Conservation (phyloP, 2,113 vertebrate species). For the Sigmodon hispidus region DNA sequence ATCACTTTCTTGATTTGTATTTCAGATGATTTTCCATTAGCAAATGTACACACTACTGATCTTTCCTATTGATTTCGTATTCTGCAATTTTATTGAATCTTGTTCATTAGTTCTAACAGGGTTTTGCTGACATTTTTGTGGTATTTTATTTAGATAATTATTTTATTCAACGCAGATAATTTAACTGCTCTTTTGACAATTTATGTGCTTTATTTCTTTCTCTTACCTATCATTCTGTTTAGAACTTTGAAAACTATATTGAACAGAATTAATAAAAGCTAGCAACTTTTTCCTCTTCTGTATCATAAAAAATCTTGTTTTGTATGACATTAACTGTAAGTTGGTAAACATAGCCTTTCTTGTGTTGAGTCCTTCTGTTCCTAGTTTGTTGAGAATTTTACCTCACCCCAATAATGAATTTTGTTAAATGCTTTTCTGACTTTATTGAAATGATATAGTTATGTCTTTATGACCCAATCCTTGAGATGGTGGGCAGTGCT, state of each 20-base stretch:
- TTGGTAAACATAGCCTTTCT: neutral
- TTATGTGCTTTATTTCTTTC: neutral
- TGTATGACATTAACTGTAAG: neutral
- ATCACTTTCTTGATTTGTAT: neutral
- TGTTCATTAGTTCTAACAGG: neutral
- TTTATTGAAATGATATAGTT: neutral
- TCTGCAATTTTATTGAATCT: neutral
- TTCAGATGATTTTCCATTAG: neutral
- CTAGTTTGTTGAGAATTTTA: neutral
- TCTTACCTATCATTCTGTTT: neutral
- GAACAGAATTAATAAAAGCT: neutral
- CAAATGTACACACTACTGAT: neutral
- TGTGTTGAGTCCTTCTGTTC: neutral
- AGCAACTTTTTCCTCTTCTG: neutral
- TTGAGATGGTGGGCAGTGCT: neutral
- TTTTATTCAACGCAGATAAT: neutral
- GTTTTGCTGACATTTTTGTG: neutral
- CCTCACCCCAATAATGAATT: neutral
- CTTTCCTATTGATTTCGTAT: neutral
- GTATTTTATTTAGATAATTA: neutral
- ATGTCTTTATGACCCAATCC: neutral
- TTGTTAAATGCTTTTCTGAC: neutral
- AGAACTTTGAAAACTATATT: neutral
- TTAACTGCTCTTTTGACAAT: neutral
- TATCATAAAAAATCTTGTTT: neutral